Evolutionary conservation across 2,113 vertebrate species (phyloP).

Genomic region (Hippocampus zosterae): DNA sequence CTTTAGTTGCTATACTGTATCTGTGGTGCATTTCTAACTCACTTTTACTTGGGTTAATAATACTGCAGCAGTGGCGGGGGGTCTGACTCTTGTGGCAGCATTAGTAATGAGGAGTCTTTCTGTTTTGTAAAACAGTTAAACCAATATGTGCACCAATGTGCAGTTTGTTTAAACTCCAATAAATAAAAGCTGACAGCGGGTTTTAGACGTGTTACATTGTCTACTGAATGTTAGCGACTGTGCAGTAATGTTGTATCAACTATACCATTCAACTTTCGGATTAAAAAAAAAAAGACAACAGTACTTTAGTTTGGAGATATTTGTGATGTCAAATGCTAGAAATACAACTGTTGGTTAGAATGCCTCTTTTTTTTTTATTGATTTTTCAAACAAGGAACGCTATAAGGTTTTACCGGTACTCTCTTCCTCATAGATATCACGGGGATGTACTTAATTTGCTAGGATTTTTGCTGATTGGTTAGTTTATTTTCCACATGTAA

Average conservation of each 20-base stretch:
- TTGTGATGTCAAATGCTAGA: constrained; percentile 84
- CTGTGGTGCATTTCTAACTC: constrained; percentile 70
- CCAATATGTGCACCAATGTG: constrained; percentile 70
- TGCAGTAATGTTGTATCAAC: constrained; percentile 98
- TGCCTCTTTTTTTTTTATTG: constrained; percentile 16
- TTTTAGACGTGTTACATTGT: constrained; percentile 75
- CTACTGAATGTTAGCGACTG: constrained; percentile 83
- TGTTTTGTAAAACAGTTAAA: constrained; percentile 69
- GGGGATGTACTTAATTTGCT: constrained; percentile 32
- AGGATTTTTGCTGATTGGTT: constrained; percentile 77
- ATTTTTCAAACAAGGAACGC: constrained; percentile 54
- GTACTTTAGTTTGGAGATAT: constrained; percentile 78
- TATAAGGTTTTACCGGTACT: constrained; percentile 44
- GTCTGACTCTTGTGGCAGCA: constrained; percentile 41
- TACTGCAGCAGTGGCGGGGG: constrained; percentile 47
- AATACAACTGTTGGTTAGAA: constrained; percentile 75
- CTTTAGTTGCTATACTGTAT: constrained; percentile 77
- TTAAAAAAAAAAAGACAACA: constrained; percentile 47
- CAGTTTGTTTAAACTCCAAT: constrained; percentile 69
- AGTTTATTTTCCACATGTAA: constrained; percentile 79
- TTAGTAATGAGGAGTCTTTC: constrained; percentile 64
- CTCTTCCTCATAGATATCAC: constrained; percentile 17
- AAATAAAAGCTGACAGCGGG: constrained; percentile 66
- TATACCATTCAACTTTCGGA: constrained; percentile 79
- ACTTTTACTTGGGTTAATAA: constrained; percentile 59